Base-by-base conservation (phyloP, 2,113 vertebrate genomes). In the Neodon shergylaensis region DNA sequence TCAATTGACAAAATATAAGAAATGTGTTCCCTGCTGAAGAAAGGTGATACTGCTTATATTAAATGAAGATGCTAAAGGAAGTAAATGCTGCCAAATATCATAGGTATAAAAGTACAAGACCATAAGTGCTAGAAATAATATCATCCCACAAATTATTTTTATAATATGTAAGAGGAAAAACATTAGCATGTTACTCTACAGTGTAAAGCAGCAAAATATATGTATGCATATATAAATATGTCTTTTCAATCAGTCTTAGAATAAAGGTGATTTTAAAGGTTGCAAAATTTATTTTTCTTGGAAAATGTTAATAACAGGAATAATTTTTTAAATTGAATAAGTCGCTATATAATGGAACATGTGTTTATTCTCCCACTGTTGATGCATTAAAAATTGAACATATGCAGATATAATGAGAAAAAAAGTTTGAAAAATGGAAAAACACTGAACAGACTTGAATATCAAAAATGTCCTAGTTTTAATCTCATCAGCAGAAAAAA, bases 251-350 rank as follows among this genome's bases (percentile, higher is more conserved):
- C 6, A 66, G 14, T 42, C 33, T 4, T 87, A 3, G 3, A 96
- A 94, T 78, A 90, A 89, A 81, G 90, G 63, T 63, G 42, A 93
- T 83, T 96, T 87, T 92, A 94, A 94, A 97, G 77, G 49, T 79
- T 92, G 36, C 16, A 94, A 85, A 14, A 94, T 94, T 90, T 94
- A 94, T 44, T 28, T 73, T 86, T 89, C 54, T 92, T 28, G 42
- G 44, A 31, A 92, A 81, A 81, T 31, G 65, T 96, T 83, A 52
- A 26, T 65, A 63, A 91, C 89, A 88, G 17, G 2, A 78, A 24
- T 42, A 94, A 49, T 91, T 94, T 95, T 36, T 9, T 54, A 91
- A 92, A 52, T 7, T 87, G 12, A 39, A 42, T 86, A 87, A 78
- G 63, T 9, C 58, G 0, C 49, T 7, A 16, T 7, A 31, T n/a